Conservation (phyloP, 2,113 vertebrate species). For the Bothrops jararaca region DNA sequence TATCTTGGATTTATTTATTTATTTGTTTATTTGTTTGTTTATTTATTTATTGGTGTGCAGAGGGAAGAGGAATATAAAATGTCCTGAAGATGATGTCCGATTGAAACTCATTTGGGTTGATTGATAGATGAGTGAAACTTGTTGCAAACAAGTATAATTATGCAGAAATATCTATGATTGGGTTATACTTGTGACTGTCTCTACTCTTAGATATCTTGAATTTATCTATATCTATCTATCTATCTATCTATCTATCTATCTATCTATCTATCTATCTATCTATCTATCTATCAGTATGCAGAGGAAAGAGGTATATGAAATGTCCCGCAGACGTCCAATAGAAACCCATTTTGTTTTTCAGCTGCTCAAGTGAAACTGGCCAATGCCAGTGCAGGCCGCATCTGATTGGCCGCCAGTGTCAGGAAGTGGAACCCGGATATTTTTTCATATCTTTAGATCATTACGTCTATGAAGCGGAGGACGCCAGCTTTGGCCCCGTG, state of each 20-base stretch:
- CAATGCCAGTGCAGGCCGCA: conserved; percentile 88
- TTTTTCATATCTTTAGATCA: conserved; percentile 93
- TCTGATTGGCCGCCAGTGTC: conserved; percentile 90
- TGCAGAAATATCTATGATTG: not conserved
- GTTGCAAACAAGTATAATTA: not conserved
- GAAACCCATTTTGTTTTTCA: conserved; percentile 55
- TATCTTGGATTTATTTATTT: no score
- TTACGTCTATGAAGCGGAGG: conserved; percentile 94
- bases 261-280: no score
- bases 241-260: no score
- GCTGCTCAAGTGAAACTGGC: conserved; percentile 86
- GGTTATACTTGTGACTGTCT: no score
- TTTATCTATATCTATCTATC: no score
- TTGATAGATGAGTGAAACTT: no score
- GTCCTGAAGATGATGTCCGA: no score
- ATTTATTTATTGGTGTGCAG: no score
- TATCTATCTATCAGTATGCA: not conserved
- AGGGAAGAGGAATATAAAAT: no score
- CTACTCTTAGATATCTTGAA: no score
- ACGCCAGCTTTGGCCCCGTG: conserved; percentile 86
- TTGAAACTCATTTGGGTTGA: no score
- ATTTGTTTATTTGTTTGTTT: no score
- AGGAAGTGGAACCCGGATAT: conserved; percentile 90
- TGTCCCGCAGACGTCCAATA: not conserved
- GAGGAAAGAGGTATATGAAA: not conserved